Evolutionary conservation across 2,797 vertebrate species (phyloP), one percentile per base, ranked within the genome.

Genomic region (Muscicapa striata): DNA sequence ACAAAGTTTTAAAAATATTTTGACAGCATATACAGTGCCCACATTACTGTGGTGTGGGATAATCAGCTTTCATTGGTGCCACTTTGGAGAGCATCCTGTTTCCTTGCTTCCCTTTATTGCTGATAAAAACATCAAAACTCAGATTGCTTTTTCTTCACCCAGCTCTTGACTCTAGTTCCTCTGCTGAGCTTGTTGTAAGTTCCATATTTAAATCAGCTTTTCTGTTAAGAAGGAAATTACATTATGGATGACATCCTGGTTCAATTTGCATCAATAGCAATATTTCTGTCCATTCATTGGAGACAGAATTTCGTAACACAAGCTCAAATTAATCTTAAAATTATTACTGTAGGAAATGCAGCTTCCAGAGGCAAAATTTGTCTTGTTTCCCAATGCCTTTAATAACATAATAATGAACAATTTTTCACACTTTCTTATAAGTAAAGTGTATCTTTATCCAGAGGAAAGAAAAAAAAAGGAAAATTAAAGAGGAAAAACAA

Each of bases 231-330:
- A 70, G 66, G 58, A 90, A 93, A 93, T 93, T 61, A 19, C 48
- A 62, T 96, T 87, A 90, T 86, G 76, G 69, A 93, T 86, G 45
- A 86, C 51, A 90, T 90, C 61, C 76, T 90, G 23, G 41, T 75
- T 93, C 64, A 84, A 84, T 93, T 91, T 90, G 49, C 58, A 84
- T 87, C 41, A 82, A 46, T 15, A 72, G 34, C 40, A 87, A 82
- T 86, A 89, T 76, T 84, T 40, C 27, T 87, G 29, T 86, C 51
- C 46, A 59, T 79, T 87, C 43, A 51, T 4, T 73, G 46, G 55
- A 89, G 67, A 13, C 26, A 76, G 43, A 93, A 76, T 89, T 92
- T 86, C 59, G 68, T 87, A 93, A 73, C 41, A 84, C 7, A 73
- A 81, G 7, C 24, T 80, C 22, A 92, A 88, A 89, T 90, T 93